phyloP scores from a whole-genome alignment of 2,888 invertebrate genomes.

The Xanthia icteritia region DNA sequence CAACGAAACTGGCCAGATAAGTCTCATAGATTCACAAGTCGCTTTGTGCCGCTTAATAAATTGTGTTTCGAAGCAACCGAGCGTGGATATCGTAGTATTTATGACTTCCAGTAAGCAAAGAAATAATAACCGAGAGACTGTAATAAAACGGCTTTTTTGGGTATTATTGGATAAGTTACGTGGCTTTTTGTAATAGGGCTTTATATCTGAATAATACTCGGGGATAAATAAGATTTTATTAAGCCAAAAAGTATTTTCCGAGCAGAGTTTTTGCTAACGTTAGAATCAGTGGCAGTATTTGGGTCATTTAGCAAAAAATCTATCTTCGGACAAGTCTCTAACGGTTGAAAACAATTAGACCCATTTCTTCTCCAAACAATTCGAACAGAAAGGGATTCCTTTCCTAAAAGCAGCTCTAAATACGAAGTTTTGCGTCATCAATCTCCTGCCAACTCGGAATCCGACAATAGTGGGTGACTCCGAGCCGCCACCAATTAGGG shows the following conservation, averaged over 20 bases:
- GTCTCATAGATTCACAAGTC: constrained; percentile 63
- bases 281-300: constrained; percentile 14
- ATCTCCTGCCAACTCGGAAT: constrained; percentile 51
- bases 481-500: constrained; percentile 58
- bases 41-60: constrained; percentile 66
- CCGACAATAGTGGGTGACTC: constrained; percentile 59
- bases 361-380: constrained; percentile 60
- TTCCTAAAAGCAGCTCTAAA: constrained; percentile 52
- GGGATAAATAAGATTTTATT: constrained; percentile 39
- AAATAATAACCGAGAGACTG: constrained; percentile 57
- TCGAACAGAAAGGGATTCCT: constrained; percentile 43
- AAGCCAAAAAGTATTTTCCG: constrained; percentile 9
- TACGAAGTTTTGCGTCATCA: constrained; percentile 59
- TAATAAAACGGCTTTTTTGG: constrained; percentile 53
- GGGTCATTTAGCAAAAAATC: constrained; percentile 34
- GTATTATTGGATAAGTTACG: constrained; percentile 55
- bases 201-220: constrained; percentile 38
- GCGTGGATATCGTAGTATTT: constrained; percentile 63
- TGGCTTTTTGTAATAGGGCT: constrained; percentile 42
- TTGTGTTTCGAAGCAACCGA: constrained; percentile 63
- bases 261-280: constrained; percentile 21
- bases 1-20: constrained; percentile 67
- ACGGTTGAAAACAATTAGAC: constrained; percentile 48
- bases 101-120: constrained; percentile 60
- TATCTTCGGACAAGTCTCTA: constrained; percentile 31